These are phyloP conservation scores for Thunnus maccoyii DNA, from an alignment of 2,113 vertebrate genomes.

Conservation along the genomic window DNA sequence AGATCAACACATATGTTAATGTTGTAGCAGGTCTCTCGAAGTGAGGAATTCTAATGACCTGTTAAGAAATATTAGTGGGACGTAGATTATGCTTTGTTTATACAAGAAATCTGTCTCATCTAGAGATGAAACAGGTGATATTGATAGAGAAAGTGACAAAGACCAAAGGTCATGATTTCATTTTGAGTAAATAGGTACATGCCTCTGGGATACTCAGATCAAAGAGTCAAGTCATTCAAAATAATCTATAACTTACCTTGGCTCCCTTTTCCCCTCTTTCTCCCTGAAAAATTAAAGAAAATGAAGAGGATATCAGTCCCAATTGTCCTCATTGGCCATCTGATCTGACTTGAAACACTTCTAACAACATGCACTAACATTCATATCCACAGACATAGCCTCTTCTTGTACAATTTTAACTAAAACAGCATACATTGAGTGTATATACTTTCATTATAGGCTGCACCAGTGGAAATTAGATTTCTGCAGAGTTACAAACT, in stretches of 20 bases:
- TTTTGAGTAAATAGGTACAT: neutral
- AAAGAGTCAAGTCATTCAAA: neutral
- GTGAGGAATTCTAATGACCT: neutral
- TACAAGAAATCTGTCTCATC: neutral
- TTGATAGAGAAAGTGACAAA: neutral
- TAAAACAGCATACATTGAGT: neutral
- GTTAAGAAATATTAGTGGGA: neutral
- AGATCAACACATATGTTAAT: neutral
- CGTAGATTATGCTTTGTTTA: neutral
- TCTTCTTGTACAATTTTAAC: neutral
- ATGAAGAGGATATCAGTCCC: neutral
- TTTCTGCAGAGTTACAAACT: neutral
- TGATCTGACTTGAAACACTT: neutral
- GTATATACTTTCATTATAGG: neutral
- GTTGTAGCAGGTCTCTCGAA: neutral
- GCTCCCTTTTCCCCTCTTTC: slow-evolving; percentile 87
- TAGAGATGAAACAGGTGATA: neutral
- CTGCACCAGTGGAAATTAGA: neutral
- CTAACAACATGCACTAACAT: neutral
- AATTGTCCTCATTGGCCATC: neutral
- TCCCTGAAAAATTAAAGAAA: slow-evolving; percentile 83
- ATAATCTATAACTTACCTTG: slow-evolving; percentile 83
- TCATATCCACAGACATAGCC: neutral
- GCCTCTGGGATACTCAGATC: neutral
- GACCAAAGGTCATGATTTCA: neutral